phyloP scores from a whole-genome alignment of 2,888 invertebrate genomes.

The Drosophila anceps region DNA sequence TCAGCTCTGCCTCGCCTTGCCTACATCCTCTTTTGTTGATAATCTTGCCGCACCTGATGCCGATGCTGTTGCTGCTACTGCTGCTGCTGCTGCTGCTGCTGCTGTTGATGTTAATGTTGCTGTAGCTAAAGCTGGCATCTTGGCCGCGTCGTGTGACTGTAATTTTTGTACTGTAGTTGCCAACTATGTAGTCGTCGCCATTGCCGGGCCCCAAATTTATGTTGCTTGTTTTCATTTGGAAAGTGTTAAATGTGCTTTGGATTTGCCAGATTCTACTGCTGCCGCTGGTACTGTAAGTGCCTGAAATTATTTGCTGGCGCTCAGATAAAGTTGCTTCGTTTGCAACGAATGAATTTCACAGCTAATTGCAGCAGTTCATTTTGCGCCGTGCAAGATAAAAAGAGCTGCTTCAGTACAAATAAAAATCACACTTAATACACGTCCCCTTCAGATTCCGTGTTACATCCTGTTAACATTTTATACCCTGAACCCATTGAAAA shows the following conservation, averaged over 20 bases:
- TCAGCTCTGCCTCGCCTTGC: not conserved
- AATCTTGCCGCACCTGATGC: conserved; percentile 70
- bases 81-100: conserved; percentile 17
- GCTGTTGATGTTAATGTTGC: conserved; percentile 5
- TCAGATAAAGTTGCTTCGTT: conserved; percentile 59
- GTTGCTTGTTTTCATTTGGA: conserved; percentile 73
- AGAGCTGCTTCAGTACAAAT: conserved; percentile 20
- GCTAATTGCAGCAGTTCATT: conserved; percentile 70
- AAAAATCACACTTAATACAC: conserved; percentile 26
- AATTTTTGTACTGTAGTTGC: conserved; percentile 49
- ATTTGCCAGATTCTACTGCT: conserved; percentile 49
- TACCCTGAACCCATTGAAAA: too few relatives aligned
- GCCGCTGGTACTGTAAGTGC: conserved; percentile 9
- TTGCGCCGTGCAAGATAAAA: conserved; percentile 31
- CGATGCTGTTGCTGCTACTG: conserved; percentile 50
- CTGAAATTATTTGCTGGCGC: conserved; percentile 51
- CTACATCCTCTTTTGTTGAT: conserved; percentile 23
- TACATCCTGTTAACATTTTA: too few relatives aligned
- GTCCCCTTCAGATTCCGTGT: not conserved
- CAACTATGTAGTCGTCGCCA: conserved; percentile 25
- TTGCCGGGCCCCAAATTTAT: conserved; percentile 59
- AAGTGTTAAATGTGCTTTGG: conserved; percentile 75
- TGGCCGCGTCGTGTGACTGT: conserved; percentile 42
- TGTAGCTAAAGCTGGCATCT: conserved; percentile 29
- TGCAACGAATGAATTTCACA: conserved; percentile 51